Base-by-base conservation (phyloP, 2,113 vertebrate species). In the Isichthys henryi region DNA sequence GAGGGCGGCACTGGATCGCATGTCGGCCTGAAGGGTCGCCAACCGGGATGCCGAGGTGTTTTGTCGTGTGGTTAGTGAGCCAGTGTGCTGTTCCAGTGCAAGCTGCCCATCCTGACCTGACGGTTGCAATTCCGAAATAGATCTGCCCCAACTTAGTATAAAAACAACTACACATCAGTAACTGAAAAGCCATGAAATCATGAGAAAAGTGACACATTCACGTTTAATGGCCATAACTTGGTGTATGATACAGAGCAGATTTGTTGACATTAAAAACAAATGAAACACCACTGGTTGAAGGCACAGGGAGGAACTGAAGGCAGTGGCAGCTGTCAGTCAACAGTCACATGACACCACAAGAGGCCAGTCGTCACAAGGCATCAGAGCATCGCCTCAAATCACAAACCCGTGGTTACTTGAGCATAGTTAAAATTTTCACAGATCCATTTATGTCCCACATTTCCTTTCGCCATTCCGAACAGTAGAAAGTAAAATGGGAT, bases 241-340 rank as follows among this genome's bases (percentile, higher is more conserved):
- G 49, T 52, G 49, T 58, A 88, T 88, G 56, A 88, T 88, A 88
- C 87, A 88, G 21, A 88, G 21, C 39, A 88, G 87, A 88, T 46
- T 45, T 88, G 39, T 17, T 88, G 17, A 45, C 58, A 45, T 58
- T 45, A 39, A 66, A 58, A 88, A 85, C 8, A 66, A 66, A 88
- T 46, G 19, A 23, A 62, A 35, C 5, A 87, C 21, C 82, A 84
- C 45, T n/a, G 43, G 86, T 58, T 66, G 35, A 88, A 88, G 87
- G 87, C 87, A 88, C 56, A 88, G 56, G 31, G 86, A 87, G 52
- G 53, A 84, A 23, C 82, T 48, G 56, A 62, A 45, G 86, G 50
- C 50, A 88, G 86, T 86, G 53, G 27, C 19, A 62, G 17, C 35
- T 43, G n/a, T 19, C 31, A 62, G 56, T 23, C 52, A 86, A 52